A percentile compares a stretch with the other conserved stretches of the same genome.
Evolutionary conservation across 2,797 vertebrate species (phyloP).

Genomic region (Heteromormyrus szaboi): DNA sequence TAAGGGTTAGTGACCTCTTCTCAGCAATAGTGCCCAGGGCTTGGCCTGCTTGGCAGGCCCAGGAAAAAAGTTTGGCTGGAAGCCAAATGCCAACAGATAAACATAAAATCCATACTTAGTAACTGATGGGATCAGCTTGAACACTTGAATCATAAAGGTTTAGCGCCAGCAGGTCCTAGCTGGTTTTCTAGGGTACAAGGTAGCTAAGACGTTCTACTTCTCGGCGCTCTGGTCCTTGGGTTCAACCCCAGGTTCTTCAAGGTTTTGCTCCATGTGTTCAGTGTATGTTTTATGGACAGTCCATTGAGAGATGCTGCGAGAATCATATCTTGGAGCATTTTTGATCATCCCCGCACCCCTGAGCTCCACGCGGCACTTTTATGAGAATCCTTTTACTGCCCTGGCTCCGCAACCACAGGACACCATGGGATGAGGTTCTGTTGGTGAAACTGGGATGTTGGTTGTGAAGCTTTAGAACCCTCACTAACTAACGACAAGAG

Average conservation of each 20-base stretch:
- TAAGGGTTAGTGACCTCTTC: background rate
- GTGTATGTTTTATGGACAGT: background rate
- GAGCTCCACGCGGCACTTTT: background rate
- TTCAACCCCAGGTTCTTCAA: background rate
- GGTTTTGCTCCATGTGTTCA: background rate
- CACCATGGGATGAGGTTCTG: background rate
- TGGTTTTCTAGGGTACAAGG: background rate
- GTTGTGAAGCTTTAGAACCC: background rate
- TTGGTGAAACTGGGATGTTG: background rate
- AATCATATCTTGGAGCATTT: background rate
- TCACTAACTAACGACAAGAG: background rate
- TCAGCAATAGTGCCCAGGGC: background rate
- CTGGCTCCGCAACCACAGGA: background rate
- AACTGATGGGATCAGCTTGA: background rate
- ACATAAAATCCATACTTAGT: background rate
- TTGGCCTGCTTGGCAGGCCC: background rate
- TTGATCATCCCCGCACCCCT: background rate
- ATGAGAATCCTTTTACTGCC: background rate
- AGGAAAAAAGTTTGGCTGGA: background rate
- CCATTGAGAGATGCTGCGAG: background rate
- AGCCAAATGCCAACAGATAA: background rate
- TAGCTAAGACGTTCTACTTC: background rate
- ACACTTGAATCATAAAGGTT: background rate
- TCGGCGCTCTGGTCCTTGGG: background rate
- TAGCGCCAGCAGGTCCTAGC: background rate